Evolutionary conservation across 2,888 invertebrate genomes (phyloP).

Genomic region (Spilarctia lutea): DNA sequence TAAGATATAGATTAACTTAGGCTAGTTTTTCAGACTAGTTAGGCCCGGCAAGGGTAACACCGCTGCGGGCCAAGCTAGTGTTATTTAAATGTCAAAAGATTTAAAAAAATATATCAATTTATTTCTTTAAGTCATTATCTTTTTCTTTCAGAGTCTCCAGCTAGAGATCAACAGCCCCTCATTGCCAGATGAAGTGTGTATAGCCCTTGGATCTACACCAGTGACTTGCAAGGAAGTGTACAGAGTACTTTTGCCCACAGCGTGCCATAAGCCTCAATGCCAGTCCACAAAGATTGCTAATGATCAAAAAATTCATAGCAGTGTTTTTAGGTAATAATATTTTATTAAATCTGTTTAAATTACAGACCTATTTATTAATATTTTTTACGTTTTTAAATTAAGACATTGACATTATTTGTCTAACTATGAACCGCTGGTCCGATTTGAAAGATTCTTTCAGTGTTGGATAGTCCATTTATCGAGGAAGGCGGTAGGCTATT

Average conservation of each 20-base stretch:
- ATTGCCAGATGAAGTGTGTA: constrained; percentile 79
- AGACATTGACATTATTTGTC: too few species aligned
- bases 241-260: constrained; percentile 70
- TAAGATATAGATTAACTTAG: too few species aligned
- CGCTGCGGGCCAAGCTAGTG: too few species aligned
- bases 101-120: neutral
- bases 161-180: constrained; percentile 74
- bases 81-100: neutral
- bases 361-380: neutral
- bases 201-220: constrained; percentile 75
- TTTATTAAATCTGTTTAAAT: neutral
- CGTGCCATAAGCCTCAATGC: constrained; percentile 78
- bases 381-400: neutral
- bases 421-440: too few species aligned
- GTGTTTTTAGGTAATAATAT: constrained; percentile 71
- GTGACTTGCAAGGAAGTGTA: constrained; percentile 79
- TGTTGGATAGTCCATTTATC: too few species aligned
- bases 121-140: neutral
- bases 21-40: too few species aligned
- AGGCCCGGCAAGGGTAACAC: too few species aligned
- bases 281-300: constrained; percentile 73
- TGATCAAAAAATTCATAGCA: constrained; percentile 77
- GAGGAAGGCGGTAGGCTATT: too few species aligned
- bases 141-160: constrained; percentile 69
- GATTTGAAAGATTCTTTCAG: too few species aligned